phyloP scores from a whole-genome alignment of 2,113 vertebrate species.

The Ageneiosus marmoratus region DNA sequence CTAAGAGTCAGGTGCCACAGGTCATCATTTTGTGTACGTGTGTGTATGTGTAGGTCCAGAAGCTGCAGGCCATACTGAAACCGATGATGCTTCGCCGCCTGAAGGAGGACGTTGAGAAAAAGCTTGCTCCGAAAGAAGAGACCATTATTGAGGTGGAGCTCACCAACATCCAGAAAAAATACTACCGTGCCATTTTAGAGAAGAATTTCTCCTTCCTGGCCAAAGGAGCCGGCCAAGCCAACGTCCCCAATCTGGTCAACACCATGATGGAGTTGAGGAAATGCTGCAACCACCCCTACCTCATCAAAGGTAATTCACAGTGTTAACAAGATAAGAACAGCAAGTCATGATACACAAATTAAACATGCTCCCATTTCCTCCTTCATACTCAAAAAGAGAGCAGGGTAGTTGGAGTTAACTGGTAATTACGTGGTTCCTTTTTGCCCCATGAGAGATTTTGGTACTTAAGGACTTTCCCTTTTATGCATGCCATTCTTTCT shows the following conservation, averaged over 20 bases:
- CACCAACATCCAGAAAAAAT: conserved; percentile 99
- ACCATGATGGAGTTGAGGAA: conserved; percentile 99
- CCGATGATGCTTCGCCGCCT: conserved; percentile 97
- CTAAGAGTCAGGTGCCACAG: background rate
- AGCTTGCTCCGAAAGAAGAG: conserved; percentile 95
- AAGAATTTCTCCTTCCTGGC: conserved; percentile 97
- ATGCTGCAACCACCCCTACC: conserved; percentile 98
- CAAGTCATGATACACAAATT: too few relatives aligned
- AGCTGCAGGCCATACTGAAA: conserved; percentile 94
- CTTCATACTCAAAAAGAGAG: too few relatives aligned
- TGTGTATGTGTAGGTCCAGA: conserved; percentile 84
- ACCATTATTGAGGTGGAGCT: conserved; percentile 98
- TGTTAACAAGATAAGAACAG: too few relatives aligned
- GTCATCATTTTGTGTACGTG: background rate
- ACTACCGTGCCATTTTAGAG: conserved; percentile 95
- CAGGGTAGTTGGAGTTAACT: too few relatives aligned
- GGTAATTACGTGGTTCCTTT: too few relatives aligned
- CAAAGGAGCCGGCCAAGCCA: conserved; percentile 94
- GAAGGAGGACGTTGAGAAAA: conserved; percentile 98
- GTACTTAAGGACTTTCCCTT: background rate
- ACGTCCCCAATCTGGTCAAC: conserved; percentile 96
- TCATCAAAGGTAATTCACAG: conserved; percentile 89
- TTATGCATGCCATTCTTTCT: too few relatives aligned
- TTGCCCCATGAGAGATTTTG: background rate
- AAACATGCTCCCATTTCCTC: too few relatives aligned